Evolutionary conservation across 2,113 vertebrate species (phyloP), one percentile per base, ranked within the genome.

Genomic region (Xiphophorus couchianus): DNA sequence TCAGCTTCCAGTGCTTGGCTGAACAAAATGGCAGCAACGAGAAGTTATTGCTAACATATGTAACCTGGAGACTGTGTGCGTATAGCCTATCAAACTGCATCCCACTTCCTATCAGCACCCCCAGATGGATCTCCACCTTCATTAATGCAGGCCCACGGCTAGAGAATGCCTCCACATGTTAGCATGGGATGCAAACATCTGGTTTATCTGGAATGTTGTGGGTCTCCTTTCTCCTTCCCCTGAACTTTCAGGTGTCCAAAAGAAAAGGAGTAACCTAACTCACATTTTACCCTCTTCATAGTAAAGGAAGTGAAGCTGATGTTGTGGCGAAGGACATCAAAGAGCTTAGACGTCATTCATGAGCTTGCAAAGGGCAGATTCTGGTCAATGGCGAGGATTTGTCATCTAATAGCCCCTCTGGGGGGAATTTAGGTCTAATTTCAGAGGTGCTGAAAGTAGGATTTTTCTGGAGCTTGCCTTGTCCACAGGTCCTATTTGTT

Each of bases 131-230:
- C 80, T 88, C 74, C 28, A 73, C 84, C 84, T 86, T 90, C 88
- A 93, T 94, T 93, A 92, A 94, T 92, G 91, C 92, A 93, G 80
- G 78, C 82, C 84, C 92, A 93, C 86, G 86, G 82, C 89, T 31
- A 54, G 61, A 58, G 54, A 73, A 80, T 67, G 73, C 83, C 88
- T 88, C 73, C 82, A 89, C 83, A 80, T 81, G 80, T 88, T 78
- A 33, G 63, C 65, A 76, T 35, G 74, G 74, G 84, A 76, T 6
- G 54, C 84, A 82, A 85, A 92, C 89, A 91, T 91, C 87, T 90
- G 90, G 78, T 44, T 87, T 85, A 82, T 87, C 83, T 77, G 88
- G 71, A 77, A 84, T 71, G 44, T 83, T 85, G 67, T 64, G 30
- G 58, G 42, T 84, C 69, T 63, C 80, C 39, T 82, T 74, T 77